Base-by-base conservation (phyloP, 2,888 invertebrate genomes). In the Antheraea assamensis region DNA sequence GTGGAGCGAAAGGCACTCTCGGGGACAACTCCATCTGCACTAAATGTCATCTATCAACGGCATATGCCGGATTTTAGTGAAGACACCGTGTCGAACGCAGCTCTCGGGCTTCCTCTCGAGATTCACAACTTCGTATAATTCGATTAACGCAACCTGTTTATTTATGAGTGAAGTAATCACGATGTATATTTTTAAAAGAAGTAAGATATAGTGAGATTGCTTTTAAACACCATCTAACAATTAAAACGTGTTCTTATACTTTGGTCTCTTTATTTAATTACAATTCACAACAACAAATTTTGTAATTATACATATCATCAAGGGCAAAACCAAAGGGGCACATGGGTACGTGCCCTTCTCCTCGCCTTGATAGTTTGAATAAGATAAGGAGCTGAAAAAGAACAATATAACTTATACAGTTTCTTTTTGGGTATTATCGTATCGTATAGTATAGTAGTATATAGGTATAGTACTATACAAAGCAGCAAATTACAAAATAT, bases 11-110 rank as follows among this genome's bases (percentile, higher is more conserved):
- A 88, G 82, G 86, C 89, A 87, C 93, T 91, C 92, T 75, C 78
- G 93, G 92, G 93, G 86, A 86, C 91, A 85, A 92, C 92, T 92
- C 85, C 86, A 90, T 92, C 90, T 90, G 88, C 88, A 87, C 89
- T 90, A 90, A 92, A 90, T 89, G 88, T 87, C 90, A 92, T 93
- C 90, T 91, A 92, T 93, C 92, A 90, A 87, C 79, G 78, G 80
- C 80, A 83, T 86, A 87, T 87, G 84, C 86, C 85, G 86, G 88
- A 88, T 90, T 90, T 90, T 87, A 87, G 87, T 83, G 83, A 85
- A 85, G 82, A 84, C 81, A 85, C 83, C 86, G 86, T 85, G 87
- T 89, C 87, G 82, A 88, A 89, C 88, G 86, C 83, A 86, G 78
- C 90, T 87, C 89, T 61, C 74, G 89, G 88, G 90, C 89, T 81